phyloP scores from a whole-genome alignment of 1,140 invertebrate species.

The Trialeurodes vaporariorum region DNA sequence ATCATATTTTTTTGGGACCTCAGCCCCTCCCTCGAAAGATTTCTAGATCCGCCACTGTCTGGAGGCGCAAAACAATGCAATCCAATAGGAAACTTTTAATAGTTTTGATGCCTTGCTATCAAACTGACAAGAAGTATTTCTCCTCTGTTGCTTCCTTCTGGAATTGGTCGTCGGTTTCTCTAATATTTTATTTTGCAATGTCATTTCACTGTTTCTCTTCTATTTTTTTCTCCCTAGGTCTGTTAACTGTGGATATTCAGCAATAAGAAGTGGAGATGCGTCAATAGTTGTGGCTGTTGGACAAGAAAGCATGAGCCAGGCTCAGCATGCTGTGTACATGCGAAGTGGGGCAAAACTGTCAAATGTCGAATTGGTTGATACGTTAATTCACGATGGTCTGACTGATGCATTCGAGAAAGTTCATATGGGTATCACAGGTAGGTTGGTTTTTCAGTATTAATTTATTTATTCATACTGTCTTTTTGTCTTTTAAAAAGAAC shows the following conservation, averaged over 20 bases:
- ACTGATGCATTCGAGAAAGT: conserved; percentile 65
- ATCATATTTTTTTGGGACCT: too few relatives aligned
- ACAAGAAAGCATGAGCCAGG: conserved; percentile 74
- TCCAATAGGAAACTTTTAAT: too few relatives aligned
- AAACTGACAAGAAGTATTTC: too few relatives aligned
- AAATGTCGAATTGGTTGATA: conserved; percentile 48
- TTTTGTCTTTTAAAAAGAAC: neutral
- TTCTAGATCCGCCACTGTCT: too few relatives aligned
- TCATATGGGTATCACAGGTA: conserved; percentile 79
- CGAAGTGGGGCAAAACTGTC: conserved; percentile 60
- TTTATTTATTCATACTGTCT: too few relatives aligned
- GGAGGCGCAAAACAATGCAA: too few relatives aligned
- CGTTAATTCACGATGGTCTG: conserved; percentile 63
- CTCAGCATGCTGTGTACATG: conserved; percentile 56
- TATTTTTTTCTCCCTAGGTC: conserved; percentile 37
- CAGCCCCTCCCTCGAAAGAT: too few relatives aligned
- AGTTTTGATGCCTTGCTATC: conserved; percentile 7
- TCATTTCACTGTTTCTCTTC: neutral
- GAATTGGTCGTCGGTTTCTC: too few relatives aligned
- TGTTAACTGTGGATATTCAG: conserved; percentile 52
- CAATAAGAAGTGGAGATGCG: conserved; percentile 56
- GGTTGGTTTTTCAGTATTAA: too few relatives aligned
- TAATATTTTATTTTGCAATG: too few relatives aligned
- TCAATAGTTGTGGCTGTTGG: conserved; percentile 67
- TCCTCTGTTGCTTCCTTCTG: too few relatives aligned